phyloP scores from a whole-genome alignment of 2,888 invertebrate species.

The Drosophila kanekoi region DNA sequence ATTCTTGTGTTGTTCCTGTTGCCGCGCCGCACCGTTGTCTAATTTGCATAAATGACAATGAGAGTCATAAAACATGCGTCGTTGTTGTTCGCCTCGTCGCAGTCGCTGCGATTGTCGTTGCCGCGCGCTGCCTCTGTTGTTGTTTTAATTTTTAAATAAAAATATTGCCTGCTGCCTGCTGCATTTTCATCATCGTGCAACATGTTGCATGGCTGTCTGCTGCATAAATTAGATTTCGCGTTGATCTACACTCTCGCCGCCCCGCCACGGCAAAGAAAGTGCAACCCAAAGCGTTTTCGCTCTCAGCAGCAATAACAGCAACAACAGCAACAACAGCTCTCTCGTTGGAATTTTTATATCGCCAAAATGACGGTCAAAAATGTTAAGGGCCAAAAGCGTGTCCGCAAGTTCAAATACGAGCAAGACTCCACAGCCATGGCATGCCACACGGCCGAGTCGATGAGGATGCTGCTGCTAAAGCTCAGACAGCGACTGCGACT shows the following conservation, averaged over 20 bases:
- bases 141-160: conserved; percentile 56
- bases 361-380: conserved; percentile 78
- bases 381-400: conserved; percentile 83
- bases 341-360: conserved; percentile 71
- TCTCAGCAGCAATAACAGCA: conserved; percentile 34
- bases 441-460: conserved; percentile 55
- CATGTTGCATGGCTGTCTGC: conserved; percentile 69
- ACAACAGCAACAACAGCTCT: conserved; percentile 8
- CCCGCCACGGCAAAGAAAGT: conserved; percentile 68
- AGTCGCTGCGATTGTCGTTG: conserved; percentile 51
- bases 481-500: conserved; percentile 10
- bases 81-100: conserved; percentile 63
- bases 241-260: conserved; percentile 75
- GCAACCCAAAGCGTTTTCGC: conserved; percentile 70
- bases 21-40: conserved; percentile 56
- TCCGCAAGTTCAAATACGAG: conserved; percentile 81
- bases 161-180: conserved; percentile 48
- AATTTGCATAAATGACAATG: conserved; percentile 82
- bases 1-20: conserved; percentile 33
- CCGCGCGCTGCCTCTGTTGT: conserved; percentile 20
- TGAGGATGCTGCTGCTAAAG: conserved; percentile 29
- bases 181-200: conserved; percentile 66
- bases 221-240: conserved; percentile 77
- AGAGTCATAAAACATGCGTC: conserved; percentile 82
- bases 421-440: conserved; percentile 51